These are phyloP conservation scores for Caretta caretta DNA, from an alignment of 2,113 vertebrate species.

Conservation along the genomic window DNA sequence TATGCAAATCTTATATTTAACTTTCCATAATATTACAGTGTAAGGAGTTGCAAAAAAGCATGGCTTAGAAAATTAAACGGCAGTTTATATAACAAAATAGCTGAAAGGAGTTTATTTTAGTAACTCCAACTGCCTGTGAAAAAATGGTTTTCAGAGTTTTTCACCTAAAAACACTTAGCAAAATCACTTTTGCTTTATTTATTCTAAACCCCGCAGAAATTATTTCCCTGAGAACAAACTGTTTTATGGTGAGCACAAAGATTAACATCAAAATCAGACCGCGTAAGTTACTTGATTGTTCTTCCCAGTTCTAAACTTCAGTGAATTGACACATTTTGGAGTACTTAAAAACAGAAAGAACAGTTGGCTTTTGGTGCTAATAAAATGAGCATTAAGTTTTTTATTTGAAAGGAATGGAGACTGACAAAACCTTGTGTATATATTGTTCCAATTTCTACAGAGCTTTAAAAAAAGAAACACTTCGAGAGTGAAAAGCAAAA, in stretches of 20 bases:
- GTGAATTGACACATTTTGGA: constrained; percentile 6
- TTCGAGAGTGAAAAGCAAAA: constrained; percentile 18
- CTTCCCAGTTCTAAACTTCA: constrained; percentile 54
- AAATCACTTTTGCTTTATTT: constrained; percentile 55
- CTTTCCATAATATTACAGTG: neutral
- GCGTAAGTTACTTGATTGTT: constrained; percentile 50
- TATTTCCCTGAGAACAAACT: constrained; percentile 63
- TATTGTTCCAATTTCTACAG: neutral
- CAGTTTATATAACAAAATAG: neutral
- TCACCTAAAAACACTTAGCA: neutral
- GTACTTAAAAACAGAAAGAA: constrained; percentile 53
- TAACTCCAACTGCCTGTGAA: neutral
- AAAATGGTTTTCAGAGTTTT: neutral
- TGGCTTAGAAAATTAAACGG: neutral
- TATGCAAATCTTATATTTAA: neutral
- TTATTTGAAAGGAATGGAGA: neutral
- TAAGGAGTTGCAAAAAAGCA: neutral
- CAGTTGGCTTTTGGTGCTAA: constrained; percentile 64
- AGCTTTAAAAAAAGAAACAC: neutral
- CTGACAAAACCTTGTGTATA: neutral
- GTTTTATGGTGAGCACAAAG: constrained; percentile 48
- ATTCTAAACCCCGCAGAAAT: constrained; percentile 35
- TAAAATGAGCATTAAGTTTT: constrained; percentile 26
- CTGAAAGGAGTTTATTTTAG: neutral
- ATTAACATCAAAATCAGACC: neutral